phyloP scores from a whole-genome alignment of 2,797 vertebrate species.

The Otolemur crassicaudatus region DNA sequence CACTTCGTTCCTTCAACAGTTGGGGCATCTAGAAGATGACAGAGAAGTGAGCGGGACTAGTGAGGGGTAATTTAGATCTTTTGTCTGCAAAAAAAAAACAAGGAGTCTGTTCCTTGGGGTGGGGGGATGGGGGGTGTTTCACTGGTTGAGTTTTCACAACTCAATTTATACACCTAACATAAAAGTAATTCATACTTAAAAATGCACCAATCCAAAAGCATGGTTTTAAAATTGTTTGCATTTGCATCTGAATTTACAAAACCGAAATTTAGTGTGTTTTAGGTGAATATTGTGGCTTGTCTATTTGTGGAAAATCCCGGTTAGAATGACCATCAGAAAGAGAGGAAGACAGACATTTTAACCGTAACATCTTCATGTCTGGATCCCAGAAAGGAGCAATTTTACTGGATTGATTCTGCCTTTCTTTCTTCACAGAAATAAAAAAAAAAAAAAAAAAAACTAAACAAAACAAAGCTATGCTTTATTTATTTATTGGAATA shows the following conservation, averaged over 20 bases:
- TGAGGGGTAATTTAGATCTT: neutral
- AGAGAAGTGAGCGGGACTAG: neutral
- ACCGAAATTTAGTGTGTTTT: neutral
- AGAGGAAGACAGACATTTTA: slow-evolving; percentile 6
- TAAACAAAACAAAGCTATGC: neutral
- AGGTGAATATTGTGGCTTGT: neutral
- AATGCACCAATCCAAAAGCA: neutral
- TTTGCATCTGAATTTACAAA: neutral
- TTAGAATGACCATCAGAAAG: slow-evolving; percentile 50
- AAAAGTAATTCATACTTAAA: neutral
- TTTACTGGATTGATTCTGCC: neutral
- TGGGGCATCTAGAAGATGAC: neutral
- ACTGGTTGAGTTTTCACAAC: neutral
- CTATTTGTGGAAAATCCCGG: neutral
- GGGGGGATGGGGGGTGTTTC: neutral
- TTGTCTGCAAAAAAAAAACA: neutral
- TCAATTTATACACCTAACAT: neutral
- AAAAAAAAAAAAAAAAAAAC: slow-evolving; percentile 23
- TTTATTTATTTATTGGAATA: slow-evolving; percentile 35
- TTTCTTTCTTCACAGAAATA: slow-evolving; percentile 50
- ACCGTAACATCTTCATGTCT: neutral
- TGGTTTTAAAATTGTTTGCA: neutral
- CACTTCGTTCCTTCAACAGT: neutral
- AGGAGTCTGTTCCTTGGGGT: neutral
- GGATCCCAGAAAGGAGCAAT: neutral